These are phyloP conservation scores for Eueides isabella DNA, from an alignment of 1,140 invertebrate genomes.

Conservation along the genomic window DNA sequence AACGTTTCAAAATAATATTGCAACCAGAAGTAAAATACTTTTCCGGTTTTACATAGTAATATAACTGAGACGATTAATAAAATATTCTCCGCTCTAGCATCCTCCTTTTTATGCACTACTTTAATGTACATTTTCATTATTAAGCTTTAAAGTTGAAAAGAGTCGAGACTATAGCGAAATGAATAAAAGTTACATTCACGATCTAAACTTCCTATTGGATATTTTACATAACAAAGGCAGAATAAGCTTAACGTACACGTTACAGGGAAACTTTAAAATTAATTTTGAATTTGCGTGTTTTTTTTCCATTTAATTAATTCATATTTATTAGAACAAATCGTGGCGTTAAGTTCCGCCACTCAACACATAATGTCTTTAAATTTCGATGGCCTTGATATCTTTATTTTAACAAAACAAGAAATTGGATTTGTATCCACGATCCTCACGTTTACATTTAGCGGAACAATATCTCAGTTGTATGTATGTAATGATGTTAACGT, in stretches of 20 bases:
- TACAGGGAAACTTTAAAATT: no score
- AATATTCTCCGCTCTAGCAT: not conserved
- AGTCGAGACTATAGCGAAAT: not conserved
- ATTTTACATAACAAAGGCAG: not conserved
- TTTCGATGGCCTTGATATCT: no score
- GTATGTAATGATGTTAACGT: not conserved
- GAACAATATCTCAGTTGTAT: not conserved
- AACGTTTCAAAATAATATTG: no score
- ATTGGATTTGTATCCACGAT: not conserved
- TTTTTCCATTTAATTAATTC: no score
- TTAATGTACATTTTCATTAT: constrained; percentile 2
- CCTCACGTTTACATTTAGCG: not conserved
- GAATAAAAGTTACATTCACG: not conserved
- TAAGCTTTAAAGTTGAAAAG: not conserved
- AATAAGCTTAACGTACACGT: not conserved
- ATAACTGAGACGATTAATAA: not conserved
- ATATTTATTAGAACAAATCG: no score
- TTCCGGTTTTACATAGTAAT: not conserved
- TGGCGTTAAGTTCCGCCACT: no score
- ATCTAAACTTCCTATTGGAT: not conserved
- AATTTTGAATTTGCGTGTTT: no score
- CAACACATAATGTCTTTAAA: no score
- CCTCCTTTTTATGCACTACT: not conserved
- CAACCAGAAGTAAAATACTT: not conserved
- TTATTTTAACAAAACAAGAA: no score